phyloP scores from a whole-genome alignment of 64 coral and sea anemone species.

The Pocillopora verrucosa region DNA sequence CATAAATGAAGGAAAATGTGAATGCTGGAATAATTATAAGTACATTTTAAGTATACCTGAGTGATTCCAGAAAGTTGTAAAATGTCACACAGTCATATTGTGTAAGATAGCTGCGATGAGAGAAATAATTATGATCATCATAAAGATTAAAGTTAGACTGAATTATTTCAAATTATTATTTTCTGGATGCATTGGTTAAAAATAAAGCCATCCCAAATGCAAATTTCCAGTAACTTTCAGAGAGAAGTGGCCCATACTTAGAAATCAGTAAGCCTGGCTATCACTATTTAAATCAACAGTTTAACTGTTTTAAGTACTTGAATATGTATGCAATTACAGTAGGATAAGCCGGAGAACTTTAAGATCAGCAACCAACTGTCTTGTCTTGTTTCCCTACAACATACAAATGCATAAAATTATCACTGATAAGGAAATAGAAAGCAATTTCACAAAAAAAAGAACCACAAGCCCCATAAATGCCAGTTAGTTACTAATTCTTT shows the following conservation, averaged over 20 bases:
- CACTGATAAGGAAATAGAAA: too few relatives aligned
- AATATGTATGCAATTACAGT: conserved; percentile 68
- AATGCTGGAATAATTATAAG: too few relatives aligned
- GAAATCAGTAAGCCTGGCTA: too few relatives aligned
- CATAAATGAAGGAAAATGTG: too few relatives aligned
- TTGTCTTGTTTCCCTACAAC: conserved; percentile 68
- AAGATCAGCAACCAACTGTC: conserved; percentile 88
- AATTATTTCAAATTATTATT: background rate
- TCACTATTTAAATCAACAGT: too few relatives aligned
- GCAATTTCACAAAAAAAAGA: too few relatives aligned
- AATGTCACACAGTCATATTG: conserved; percentile 99
- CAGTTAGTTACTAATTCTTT: too few relatives aligned
- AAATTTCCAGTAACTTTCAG: too few relatives aligned
- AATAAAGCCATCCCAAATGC: background rate
- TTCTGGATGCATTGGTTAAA: background rate
- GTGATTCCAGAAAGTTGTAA: conserved; percentile 87
- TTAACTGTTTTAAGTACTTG: too few relatives aligned
- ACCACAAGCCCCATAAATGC: too few relatives aligned
- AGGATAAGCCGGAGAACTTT: conserved; percentile 79
- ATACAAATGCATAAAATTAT: too few relatives aligned
- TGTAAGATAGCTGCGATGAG: conserved; percentile 79
- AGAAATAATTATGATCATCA: background rate
- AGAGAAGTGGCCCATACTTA: too few relatives aligned
- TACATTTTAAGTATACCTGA: conserved; percentile 48
- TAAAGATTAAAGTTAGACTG: background rate